These are phyloP conservation scores for Tetrax tetrax DNA, from an alignment of 2,113 vertebrate genomes.

Conservation along the genomic window DNA sequence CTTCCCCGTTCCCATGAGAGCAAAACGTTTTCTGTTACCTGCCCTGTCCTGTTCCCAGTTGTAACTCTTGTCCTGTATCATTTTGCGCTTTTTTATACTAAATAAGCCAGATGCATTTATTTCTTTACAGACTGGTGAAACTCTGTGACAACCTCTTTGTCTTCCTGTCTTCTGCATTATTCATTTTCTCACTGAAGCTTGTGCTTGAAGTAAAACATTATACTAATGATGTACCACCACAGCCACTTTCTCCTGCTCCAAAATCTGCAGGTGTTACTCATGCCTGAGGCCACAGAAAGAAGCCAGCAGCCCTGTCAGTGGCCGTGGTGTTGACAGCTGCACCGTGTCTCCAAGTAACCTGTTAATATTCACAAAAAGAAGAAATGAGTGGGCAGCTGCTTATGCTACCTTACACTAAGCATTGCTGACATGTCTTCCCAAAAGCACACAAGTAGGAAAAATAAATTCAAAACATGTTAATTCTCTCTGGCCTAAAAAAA, in stretches of 20 bases:
- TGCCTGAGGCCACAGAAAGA: background rate
- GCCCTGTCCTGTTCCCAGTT: background rate
- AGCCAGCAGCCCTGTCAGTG: background rate
- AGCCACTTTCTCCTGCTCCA: background rate
- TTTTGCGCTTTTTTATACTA: background rate
- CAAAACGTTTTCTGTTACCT: background rate
- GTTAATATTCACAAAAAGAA: background rate
- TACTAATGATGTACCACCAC: no score
- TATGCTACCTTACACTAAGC: rapidly evolving
- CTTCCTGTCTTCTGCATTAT: background rate
- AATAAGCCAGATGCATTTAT: background rate
- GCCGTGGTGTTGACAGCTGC: background rate
- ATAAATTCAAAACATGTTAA: background rate
- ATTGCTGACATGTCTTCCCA: background rate
- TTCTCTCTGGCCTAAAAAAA: background rate
- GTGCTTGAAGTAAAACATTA: background rate
- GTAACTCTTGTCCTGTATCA: background rate
- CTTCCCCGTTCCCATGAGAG: rapidly evolving
- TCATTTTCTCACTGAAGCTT: background rate
- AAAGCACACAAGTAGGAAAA: background rate
- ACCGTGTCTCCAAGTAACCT: background rate
- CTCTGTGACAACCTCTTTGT: background rate
- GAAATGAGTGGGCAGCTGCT: background rate
- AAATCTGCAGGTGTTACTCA: background rate
- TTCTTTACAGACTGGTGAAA: background rate